Conservation (phyloP, 2,113 vertebrate species). For the Cyphomyrus discorhynchus region DNA sequence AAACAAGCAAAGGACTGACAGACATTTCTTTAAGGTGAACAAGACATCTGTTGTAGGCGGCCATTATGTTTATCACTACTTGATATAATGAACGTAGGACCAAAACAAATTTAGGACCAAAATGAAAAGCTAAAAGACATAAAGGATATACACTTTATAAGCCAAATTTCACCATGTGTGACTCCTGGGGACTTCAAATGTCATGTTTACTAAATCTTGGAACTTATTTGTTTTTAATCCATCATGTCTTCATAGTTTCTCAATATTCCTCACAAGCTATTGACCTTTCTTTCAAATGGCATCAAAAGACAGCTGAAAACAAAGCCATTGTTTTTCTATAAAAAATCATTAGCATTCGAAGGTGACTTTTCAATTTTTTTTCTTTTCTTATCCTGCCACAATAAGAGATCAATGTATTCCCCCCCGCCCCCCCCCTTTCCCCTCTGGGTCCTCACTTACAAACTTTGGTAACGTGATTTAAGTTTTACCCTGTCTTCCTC, state of each 20-base stretch:
- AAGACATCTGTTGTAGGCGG: neutral
- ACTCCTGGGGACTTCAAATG: neutral
- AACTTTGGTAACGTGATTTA: conserved; percentile 1
- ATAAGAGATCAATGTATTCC: neutral
- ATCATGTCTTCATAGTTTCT: neutral
- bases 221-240: neutral
- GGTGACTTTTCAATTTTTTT: neutral
- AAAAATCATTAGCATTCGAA: conserved; percentile 10
- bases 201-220: neutral
- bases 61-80: neutral
- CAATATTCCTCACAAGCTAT: neutral
- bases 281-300: conserved; percentile 8
- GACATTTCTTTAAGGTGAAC: neutral
- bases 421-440: neutral
- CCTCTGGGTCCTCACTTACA: neutral
- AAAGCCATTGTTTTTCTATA: neutral
- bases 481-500: conserved; percentile 21
- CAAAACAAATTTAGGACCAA: neutral
- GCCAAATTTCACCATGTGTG: neutral
- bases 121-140: neutral
- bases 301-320: conserved; percentile 4
- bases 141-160: neutral
- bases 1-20: neutral
- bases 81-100: neutral
- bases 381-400: neutral